phyloP scores from a whole-genome alignment of 2,113 vertebrate genomes.

The Cygnus atratus region DNA sequence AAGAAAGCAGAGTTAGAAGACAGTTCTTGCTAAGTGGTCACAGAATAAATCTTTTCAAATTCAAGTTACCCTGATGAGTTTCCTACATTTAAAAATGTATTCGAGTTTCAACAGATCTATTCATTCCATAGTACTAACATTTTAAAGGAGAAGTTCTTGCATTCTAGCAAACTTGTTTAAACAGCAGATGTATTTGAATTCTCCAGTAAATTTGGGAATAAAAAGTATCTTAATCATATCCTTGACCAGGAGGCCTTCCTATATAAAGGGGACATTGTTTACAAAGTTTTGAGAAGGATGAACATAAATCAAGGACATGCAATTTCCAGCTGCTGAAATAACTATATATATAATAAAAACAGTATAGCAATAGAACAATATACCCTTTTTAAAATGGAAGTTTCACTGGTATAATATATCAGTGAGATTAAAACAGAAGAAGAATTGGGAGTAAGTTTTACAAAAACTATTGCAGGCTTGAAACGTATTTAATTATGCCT shows the following conservation, averaged over 20 bases:
- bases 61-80: not conserved
- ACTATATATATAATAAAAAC: not conserved
- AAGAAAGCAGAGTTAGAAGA: not conserved
- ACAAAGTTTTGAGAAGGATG: not conserved
- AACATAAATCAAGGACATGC: not conserved
- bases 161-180: not conserved
- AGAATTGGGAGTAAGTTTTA: not conserved
- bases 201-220: not conserved
- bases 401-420: not conserved
- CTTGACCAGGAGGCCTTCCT: not conserved
- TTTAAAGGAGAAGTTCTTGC: not conserved
- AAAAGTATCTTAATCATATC: not conserved
- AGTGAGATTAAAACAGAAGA: not conserved
- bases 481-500: not conserved
- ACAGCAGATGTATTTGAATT: not conserved
- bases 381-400: not conserved
- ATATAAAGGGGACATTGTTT: not conserved
- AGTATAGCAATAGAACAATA: not conserved
- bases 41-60: not conserved
- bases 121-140: not conserved
- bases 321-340: not conserved
- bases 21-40: not conserved
- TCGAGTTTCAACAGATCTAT: not conserved
- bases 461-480: not conserved
- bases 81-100: not conserved